Evolutionary conservation across 2,797 vertebrate genomes (phyloP), one percentile per base, ranked within the genome.

Genomic region (Acrocephalus scirpaceus): DNA sequence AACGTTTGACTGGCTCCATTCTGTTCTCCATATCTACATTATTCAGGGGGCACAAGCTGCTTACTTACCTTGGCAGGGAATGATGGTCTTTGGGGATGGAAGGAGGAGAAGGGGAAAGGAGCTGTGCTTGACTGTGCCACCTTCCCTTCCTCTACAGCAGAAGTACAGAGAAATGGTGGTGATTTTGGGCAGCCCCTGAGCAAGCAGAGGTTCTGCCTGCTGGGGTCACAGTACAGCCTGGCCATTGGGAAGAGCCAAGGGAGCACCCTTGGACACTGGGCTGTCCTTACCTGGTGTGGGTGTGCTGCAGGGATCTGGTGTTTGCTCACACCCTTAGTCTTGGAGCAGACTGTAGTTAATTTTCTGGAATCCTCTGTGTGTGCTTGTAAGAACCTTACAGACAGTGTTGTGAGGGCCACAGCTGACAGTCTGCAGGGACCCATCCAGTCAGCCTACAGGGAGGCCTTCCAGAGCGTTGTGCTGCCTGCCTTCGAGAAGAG

Each of bases 401-500:
- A 99, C 56, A 98, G 98, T 1, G 98, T 99, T 19, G 99, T 99
- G 56, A 98, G 99, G 90, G 98, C 99, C 2, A 98, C 99, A 5
- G 98, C 99, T 0, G 99, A 99, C 66, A 98, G 98, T 1, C 98
- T 99, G 97, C 99, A 99, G 97, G 99, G 99, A 7, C 98, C 99
- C 2, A 99, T 99, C 95, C 99, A 99, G 95, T 97, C 98, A 2
- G 98, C 99, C 21, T 99, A 99, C 94, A 98, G 99, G 95, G 99
- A 99, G 65, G 98, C 99, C 4, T 99, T 99, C 96, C 99, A 99
- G 97, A 98, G 98, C 22, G 97, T 99, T 3, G 98, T 99, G 77
- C 97, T 99, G 92, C 99, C 99, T 1, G 98, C 99, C 30, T 99
- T 99, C 9, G 99, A 99, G 96, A 98, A 99, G 97, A 99, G 99